Conservation (phyloP, 1,140 invertebrate genomes). For the Goniozus legneri region DNA sequence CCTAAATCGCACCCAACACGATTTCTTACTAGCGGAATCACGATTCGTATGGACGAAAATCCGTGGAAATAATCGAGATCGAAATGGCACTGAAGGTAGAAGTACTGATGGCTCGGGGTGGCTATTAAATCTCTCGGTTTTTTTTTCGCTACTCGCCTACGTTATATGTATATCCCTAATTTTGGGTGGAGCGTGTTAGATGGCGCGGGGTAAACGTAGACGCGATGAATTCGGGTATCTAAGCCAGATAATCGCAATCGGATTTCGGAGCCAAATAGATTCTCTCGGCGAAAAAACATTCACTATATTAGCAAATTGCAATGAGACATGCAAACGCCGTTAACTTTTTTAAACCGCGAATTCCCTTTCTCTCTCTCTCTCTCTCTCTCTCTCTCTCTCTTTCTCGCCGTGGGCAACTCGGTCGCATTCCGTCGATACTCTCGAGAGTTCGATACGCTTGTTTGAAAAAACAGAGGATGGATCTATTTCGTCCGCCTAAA, state of each 20-base stretch:
- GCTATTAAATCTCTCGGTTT: slow-evolving; percentile 18
- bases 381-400: not conserved
- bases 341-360: slow-evolving; percentile 31
- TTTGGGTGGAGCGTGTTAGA: too few species aligned
- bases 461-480: too few species aligned
- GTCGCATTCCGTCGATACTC: too few species aligned
- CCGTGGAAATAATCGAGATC: not conserved
- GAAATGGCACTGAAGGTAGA: not conserved
- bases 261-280: slow-evolving; percentile 22
- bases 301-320: slow-evolving; percentile 50
- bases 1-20: too few species aligned
- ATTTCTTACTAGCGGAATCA: too few species aligned
- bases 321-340: slow-evolving; percentile 48
- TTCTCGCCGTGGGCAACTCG: too few species aligned
- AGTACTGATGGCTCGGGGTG: slow-evolving; percentile 1
- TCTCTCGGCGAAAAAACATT: slow-evolving; percentile 37
- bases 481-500: too few species aligned
- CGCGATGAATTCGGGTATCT: slow-evolving; percentile 38
- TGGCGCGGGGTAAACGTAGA: slow-evolving; percentile 22
- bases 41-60: slow-evolving; percentile 14
- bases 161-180: slow-evolving; percentile 14
- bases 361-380: slow-evolving; percentile 14
- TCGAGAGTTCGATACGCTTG: too few species aligned
- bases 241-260: slow-evolving; percentile 48
- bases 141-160: not conserved